Evolutionary conservation across 2,113 vertebrate genomes (phyloP), one percentile per base, ranked within the genome.

Genomic region (Anarhynchus alexandrinus): DNA sequence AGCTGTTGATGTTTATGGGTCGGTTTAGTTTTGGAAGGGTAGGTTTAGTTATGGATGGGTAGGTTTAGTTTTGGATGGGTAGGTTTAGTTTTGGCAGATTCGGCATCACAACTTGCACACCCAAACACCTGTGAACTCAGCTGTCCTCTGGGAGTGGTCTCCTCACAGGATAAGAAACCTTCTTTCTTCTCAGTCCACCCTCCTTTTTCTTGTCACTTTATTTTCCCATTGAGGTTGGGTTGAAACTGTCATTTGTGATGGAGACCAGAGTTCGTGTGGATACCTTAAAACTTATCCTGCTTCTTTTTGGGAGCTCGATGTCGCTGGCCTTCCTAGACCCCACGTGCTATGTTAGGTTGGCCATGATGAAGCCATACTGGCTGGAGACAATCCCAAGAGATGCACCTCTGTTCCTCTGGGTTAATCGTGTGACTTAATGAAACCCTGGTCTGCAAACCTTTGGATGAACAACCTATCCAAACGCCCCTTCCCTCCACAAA

Each of bases 341-440:
- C 11, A 0, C 6, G 4, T 1, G 1, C 27, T 71, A 1, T 54
- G 58, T 54, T 40, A 54, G 47, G 11, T 26, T 86, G 65, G 34
- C 43, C 5, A 0, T 6, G 38, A 42, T 17, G 32, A 65, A 92
- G 26, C 27, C 20, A 2, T 6, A 8, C 9, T 43, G 71, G 7
- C 65, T 79, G 66, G 34, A 54, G 43, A 9, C 30, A 27, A 45
- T 51, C 34, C 49, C 58, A 36, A 11, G 30, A 29, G 42, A 30
- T 77, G 58, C 7, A 4, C 17, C 32, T 59, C 42, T 84, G 25
- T 20, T 79, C 32, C 40, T 77, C 66, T 80, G 58, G 38, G 19
- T 61, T 64, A 62, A 43, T 47, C 2, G 0, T 58, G 32, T 70
- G 65, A 5, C 57, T 67, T 43, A 38, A 69, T 30, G 54, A 79